These are phyloP conservation scores for Fragum whitleyi DNA, from an alignment of 2,888 invertebrate genomes.

Conservation along the genomic window DNA sequence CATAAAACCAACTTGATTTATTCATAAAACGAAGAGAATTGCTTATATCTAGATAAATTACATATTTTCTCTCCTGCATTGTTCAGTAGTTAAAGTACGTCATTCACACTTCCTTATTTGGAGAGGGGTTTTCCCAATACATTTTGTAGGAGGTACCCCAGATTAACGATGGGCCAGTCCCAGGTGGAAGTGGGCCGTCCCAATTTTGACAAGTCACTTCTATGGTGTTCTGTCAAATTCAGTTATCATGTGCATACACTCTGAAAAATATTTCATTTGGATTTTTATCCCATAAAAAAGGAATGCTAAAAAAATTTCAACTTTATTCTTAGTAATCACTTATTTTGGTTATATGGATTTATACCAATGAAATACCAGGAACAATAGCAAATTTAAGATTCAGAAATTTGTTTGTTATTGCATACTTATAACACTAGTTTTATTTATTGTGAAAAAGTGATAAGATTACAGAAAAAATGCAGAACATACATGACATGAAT, in stretches of 20 bases:
- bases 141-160: slow-evolving; percentile 36
- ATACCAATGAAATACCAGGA: too few species aligned
- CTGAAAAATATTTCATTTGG: background rate
- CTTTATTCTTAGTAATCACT: too few species aligned
- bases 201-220: background rate
- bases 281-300: background rate
- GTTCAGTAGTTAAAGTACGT: slow-evolving; percentile 22
- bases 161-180: slow-evolving; percentile 39
- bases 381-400: too few species aligned
- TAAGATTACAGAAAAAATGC: slow-evolving; percentile 51
- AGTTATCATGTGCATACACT: background rate
- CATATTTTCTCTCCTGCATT: slow-evolving; percentile 8
- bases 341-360: too few species aligned
- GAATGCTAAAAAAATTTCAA: too few species aligned
- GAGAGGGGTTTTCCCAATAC: slow-evolving; percentile 31
- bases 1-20: slow-evolving; percentile 27
- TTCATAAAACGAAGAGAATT: slow-evolving; percentile 20
- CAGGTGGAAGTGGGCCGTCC: slow-evolving; percentile 40
- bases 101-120: slow-evolving; percentile 50
- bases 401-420: too few species aligned
- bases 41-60: slow-evolving; percentile 25
- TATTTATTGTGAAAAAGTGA: background rate
- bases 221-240: slow-evolving; percentile 7
- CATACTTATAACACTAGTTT: too few species aligned
- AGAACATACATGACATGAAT: slow-evolving; percentile 64